Evolutionary conservation across 2,888 invertebrate species (phyloP).

Genomic region (Eugnorisma glareosa): DNA sequence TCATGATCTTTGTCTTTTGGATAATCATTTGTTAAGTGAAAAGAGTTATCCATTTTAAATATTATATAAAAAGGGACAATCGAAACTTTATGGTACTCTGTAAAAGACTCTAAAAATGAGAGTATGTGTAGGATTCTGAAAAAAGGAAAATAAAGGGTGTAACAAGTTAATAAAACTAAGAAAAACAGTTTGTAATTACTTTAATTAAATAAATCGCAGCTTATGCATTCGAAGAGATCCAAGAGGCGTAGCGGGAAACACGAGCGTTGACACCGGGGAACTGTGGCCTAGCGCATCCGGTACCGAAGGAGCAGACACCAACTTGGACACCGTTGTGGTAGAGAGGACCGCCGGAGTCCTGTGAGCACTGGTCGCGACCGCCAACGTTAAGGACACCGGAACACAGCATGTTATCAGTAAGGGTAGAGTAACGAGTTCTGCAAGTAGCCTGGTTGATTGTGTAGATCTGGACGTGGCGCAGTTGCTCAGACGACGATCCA

Average conservation of each 20-base stretch:
- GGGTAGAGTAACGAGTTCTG: constrained; percentile 61
- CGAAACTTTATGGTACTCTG: too few relatives aligned
- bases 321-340: constrained; percentile 75
- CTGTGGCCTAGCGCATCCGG: constrained; percentile 67
- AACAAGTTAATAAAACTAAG: too few relatives aligned
- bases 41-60: too few relatives aligned
- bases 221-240: constrained; percentile 48
- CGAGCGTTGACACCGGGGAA: constrained; percentile 70
- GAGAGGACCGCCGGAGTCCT: constrained; percentile 79
- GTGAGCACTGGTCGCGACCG: constrained; percentile 80
- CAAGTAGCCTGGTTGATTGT: constrained; percentile 72
- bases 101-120: too few relatives aligned
- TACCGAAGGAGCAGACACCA: constrained; percentile 77
- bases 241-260: constrained; percentile 38
- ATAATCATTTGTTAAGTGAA: too few relatives aligned
- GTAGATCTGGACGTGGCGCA: constrained; percentile 76
- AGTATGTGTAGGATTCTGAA: too few relatives aligned
- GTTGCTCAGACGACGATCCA: constrained; percentile 71
- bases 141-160: too few relatives aligned
- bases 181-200: background rate
- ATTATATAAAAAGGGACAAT: too few relatives aligned
- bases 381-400: constrained; percentile 74
- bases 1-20: too few relatives aligned
- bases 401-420: constrained; percentile 73
- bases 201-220: background rate